phyloP scores from a whole-genome alignment of 2,888 invertebrate species.

The Drosophila anomelani region DNA sequence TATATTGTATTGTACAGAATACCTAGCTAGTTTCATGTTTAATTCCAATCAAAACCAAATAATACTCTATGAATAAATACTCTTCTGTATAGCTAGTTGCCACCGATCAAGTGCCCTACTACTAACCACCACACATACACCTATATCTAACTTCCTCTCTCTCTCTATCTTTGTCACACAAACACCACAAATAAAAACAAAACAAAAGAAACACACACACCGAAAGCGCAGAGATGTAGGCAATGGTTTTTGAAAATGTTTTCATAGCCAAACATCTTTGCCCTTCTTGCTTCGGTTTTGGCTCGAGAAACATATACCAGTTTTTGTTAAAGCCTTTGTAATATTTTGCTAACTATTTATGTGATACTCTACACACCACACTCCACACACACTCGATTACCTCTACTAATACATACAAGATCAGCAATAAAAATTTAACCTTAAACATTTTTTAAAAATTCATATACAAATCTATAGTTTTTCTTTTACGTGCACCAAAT shows the following conservation, averaged over 20 bases:
- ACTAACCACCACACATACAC: constrained; percentile 30
- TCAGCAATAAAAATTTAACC: constrained; percentile 11
- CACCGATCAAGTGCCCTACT: constrained; percentile 67
- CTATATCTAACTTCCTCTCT: constrained; percentile 3
- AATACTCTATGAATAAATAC: constrained; percentile 33
- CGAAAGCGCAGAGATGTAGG: constrained; percentile 12
- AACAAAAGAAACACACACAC: not conserved
- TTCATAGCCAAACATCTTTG: constrained; percentile 4
- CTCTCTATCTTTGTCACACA: constrained; percentile 11
- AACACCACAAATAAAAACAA: not conserved
- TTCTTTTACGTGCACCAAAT: constrained; percentile 29
- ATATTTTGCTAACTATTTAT: constrained; percentile 72
- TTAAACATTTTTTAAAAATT: constrained; percentile 17
- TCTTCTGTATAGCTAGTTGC: constrained; percentile 59
- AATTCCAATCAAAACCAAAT: constrained; percentile 45
- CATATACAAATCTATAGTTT: constrained; percentile 32
- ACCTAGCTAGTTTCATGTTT: constrained; percentile 64
- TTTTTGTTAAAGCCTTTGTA: constrained; percentile 65
- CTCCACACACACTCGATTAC: constrained; percentile 9
- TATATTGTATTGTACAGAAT: constrained; percentile 65
- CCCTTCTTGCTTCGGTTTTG: constrained; percentile 16
- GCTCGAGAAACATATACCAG: constrained; percentile 1
- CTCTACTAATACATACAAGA: constrained; percentile 17
- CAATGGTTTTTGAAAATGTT: not conserved
- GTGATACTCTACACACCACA: constrained; percentile 27